Conservation (phyloP, 2,888 invertebrate species). For the Ophion slaviceki region DNA sequence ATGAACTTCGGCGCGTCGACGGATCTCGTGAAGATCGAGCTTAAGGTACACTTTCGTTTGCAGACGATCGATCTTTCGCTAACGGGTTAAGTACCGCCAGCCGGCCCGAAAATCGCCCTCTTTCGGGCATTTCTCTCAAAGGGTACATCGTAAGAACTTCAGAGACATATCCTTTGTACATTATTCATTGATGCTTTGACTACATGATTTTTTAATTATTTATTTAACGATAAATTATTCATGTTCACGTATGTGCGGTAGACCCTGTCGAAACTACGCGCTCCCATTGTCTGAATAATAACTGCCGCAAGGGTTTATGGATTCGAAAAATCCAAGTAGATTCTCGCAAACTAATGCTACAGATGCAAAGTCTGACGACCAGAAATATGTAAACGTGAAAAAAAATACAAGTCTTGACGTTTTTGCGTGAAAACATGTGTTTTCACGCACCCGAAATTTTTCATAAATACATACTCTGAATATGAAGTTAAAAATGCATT, state of each 20-base stretch:
- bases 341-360: too few species aligned
- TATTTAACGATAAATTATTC: too few species aligned
- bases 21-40: constrained; percentile 80
- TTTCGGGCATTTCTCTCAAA: not conserved
- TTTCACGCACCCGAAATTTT: not conserved
- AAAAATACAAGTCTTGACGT: not conserved
- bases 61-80: not conserved
- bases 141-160: not conserved
- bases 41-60: constrained; percentile 73
- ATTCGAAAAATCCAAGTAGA: too few species aligned
- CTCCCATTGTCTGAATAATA: too few species aligned
- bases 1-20: constrained; percentile 78
- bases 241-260: too few species aligned
- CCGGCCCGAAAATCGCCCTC: not conserved
- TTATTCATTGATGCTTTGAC: too few species aligned
- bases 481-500: not conserved
- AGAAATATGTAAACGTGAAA: not conserved
- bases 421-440: not conserved
- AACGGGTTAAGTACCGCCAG: not conserved
- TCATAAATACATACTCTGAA: too few species aligned
- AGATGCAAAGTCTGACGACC: too few species aligned
- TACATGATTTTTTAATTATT: too few species aligned
- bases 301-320: too few species aligned
- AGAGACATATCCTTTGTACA: too few species aligned
- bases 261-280: too few species aligned